Base-by-base conservation (phyloP, 2,113 vertebrate species). In the Ptilorrhoa leucosticta region DNA sequence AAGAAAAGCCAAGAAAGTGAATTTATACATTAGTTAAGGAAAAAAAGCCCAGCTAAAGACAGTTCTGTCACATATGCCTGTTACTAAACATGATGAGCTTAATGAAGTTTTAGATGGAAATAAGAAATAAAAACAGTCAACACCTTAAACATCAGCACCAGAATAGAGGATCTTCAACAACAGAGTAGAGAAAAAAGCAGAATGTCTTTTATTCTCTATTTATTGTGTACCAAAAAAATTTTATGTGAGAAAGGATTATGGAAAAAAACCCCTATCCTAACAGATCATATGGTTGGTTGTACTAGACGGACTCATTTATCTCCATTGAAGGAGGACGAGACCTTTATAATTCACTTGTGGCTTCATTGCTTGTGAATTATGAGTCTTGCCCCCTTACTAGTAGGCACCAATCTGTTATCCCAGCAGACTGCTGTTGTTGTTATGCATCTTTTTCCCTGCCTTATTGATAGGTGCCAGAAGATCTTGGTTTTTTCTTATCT, bases 341-440 rank as follows among this genome's bases (percentile, higher is more conserved):
- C 89, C 87, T 93, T 94, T 96, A 69, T 95, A 95, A 95, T 93
- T 95, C 89, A 89, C 78, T 95, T 94, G 93, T 87, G 93, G 70
- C 87, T 96, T 82, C 89, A 89, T 66, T 93, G 91, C 57, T 79
- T 76, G 83, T 96, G 94, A 97, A 82, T 96, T 95, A 94, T 81
- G 58, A 78, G n/a, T 11, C 50, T 96, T 54, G 56, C 60, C 44
- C 81, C 45, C 40, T 91, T 87, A 37, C 65, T 70, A 57, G n/a
- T 72, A 58, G 75, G 42, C 35, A 87, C 39, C 57, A 84, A 83
- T 82, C 81, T 82, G 65, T 94, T 95, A 97, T 89, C 31, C 37
- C 53, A 88, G 68, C 45, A 35, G 50, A 42, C 35, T 89, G 42
- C 71, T 93, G 37, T 18, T 68, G 86, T 15, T 90, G 14, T 61